phyloP scores from a whole-genome alignment of 2,888 invertebrate species.

The Muschampia plurimacula region DNA sequence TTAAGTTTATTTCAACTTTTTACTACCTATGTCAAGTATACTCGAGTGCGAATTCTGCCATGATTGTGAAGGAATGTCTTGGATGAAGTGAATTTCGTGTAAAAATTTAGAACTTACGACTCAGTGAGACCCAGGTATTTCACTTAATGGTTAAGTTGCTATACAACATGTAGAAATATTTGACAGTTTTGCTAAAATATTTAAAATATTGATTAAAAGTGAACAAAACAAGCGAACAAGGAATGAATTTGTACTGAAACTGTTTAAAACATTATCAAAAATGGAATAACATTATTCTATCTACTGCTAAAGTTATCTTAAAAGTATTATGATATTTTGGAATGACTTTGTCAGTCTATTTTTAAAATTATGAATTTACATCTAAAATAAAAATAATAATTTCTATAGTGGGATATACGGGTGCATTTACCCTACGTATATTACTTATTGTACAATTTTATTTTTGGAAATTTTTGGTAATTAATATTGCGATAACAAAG shows the following conservation, averaged over 20 bases:
- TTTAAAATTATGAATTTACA: constrained; percentile 9
- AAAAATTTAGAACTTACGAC: no score
- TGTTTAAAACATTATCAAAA: constrained; percentile 10
- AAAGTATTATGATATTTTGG: constrained; percentile 44
- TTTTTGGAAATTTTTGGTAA: neutral
- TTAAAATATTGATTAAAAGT: neutral
- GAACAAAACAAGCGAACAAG: neutral
- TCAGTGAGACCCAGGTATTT: neutral
- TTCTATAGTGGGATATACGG: neutral
- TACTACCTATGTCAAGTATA: no score
- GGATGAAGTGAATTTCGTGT: no score
- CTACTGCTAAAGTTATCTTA: constrained; percentile 10
- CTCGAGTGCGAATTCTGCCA: no score
- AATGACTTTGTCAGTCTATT: constrained; percentile 57
- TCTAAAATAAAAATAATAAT: neutral
- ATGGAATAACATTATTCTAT: constrained; percentile 9
- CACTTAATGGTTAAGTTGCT: neutral
- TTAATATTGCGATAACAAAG: neutral
- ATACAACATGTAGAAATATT: neutral
- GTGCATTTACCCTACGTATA: neutral
- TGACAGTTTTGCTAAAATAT: neutral
- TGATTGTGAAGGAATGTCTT: no score
- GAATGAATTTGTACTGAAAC: constrained; percentile 28
- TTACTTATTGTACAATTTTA: neutral
- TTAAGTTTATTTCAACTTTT: no score